phyloP scores from a whole-genome alignment of 2,113 vertebrate species.

The Rhinichthys klamathensis region DNA sequence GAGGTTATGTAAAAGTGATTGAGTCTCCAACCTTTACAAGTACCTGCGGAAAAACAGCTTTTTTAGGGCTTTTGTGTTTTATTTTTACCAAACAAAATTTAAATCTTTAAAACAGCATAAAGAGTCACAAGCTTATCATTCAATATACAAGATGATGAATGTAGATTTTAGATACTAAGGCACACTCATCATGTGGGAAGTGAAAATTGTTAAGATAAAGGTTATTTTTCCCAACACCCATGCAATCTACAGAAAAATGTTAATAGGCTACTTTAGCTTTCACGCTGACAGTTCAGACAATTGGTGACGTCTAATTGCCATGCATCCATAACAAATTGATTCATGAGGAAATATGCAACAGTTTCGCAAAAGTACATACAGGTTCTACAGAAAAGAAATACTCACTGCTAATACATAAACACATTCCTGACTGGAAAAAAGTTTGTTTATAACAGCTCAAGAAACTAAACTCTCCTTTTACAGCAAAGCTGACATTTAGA shows the following conservation, averaged over 20 bases:
- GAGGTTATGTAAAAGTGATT: neutral
- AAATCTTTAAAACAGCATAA: neutral
- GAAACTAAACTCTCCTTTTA: constrained; percentile 6
- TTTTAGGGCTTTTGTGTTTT: neutral
- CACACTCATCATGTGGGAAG: neutral
- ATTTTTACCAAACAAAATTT: neutral
- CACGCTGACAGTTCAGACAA: constrained; percentile 18
- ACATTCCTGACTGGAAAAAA: constrained; percentile 9
- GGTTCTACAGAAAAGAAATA: constrained; percentile 10
- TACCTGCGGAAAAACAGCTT: neutral
- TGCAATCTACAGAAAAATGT: neutral
- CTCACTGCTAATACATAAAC: neutral
- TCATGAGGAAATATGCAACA: neutral
- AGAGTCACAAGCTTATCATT: neutral
- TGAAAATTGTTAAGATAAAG: neutral
- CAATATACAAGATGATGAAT: neutral
- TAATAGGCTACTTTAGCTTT: neutral
- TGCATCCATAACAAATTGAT: neutral
- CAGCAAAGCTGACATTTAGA: neutral
- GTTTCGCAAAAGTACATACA: neutral
- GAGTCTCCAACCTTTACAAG: constrained; percentile 6
- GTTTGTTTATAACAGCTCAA: neutral
- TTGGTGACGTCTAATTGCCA: neutral
- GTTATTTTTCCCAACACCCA: neutral
- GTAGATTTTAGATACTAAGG: neutral